Conservation (phyloP, 2,888 invertebrate species). For the Caenorhabditis virilis region DNA sequence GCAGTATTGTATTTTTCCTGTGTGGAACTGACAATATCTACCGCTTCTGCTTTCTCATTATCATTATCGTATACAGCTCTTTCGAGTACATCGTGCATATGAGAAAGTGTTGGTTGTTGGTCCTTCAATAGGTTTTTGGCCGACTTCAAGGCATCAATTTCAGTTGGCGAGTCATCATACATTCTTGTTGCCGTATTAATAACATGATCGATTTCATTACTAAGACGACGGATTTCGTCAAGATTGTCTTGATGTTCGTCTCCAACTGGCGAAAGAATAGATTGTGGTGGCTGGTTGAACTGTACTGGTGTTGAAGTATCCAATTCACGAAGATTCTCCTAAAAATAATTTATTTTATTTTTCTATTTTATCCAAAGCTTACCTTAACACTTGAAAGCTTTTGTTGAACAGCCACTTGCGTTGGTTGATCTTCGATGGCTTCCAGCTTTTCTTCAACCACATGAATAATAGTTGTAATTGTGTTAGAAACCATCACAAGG, state of each 20-base stretch:
- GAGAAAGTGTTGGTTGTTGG: constrained; percentile 20
- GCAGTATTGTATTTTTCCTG: constrained; percentile 13
- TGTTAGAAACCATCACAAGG: constrained; percentile 61
- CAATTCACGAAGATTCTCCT: constrained; percentile 36
- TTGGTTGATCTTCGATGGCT: constrained; percentile 26
- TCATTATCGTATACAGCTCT: constrained; percentile 21
- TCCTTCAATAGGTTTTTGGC: constrained; percentile 26
- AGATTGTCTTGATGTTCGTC: constrained; percentile 22
- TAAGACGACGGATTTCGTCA: constrained; percentile 27
- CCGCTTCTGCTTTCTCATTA: constrained; percentile 21
- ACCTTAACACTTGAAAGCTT: constrained; percentile 43
- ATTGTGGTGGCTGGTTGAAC: neutral
- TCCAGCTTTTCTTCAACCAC: constrained; percentile 58
- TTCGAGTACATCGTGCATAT: constrained; percentile 24
- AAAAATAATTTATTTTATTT: neutral
- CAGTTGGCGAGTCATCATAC: constrained; percentile 26
- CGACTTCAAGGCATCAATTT: constrained; percentile 32
- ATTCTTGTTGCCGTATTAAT: constrained; percentile 27
- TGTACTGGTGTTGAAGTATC: constrained; percentile 30
- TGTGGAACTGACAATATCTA: constrained; percentile 21
- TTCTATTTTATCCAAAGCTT: neutral
- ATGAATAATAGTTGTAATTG: constrained; percentile 64
- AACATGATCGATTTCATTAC: constrained; percentile 21
- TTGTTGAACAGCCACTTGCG: constrained; percentile 37
- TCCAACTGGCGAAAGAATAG: constrained; percentile 28